A percentile compares a stretch with the other conserved stretches of the same genome.
These are phyloP conservation scores for Neomicropteryx cornuta DNA, from an alignment of 1,140 invertebrate species.

Conservation along the genomic window DNA sequence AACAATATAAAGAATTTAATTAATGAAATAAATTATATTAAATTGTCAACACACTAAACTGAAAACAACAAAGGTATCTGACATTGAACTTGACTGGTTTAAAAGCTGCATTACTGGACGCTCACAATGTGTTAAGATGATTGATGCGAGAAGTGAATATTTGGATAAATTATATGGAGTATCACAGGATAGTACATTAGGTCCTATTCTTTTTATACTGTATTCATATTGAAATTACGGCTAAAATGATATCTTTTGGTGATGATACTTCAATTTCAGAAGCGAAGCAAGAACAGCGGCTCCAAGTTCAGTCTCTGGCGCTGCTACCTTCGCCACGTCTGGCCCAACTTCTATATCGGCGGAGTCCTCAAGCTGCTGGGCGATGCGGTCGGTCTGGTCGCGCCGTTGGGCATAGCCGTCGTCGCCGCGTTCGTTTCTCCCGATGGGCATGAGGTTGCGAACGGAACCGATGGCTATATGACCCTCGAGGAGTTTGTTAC, in stretches of 20 bases:
- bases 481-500: constrained; percentile 45
- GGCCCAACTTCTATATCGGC: constrained; percentile 59
- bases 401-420: constrained; percentile 62
- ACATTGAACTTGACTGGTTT: too few species aligned
- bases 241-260: constrained; percentile 5
- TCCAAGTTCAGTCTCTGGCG: constrained; percentile 37
- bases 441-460: constrained; percentile 15
- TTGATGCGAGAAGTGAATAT: too few species aligned
- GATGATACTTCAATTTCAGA: constrained; percentile 8
- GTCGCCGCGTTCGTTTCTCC: constrained; percentile 55
- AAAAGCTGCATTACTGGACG: background rate
- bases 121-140: too few species aligned
- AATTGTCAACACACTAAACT: background rate
- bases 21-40: constrained; percentile 2
- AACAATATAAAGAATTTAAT: too few species aligned
- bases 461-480: constrained; percentile 16
- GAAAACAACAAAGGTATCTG: too few species aligned
- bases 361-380: constrained; percentile 66
- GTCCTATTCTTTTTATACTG: background rate
- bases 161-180: background rate
- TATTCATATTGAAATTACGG: constrained; percentile 3
- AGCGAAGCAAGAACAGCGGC: constrained; percentile 7
- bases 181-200: too few species aligned
- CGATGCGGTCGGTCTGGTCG: constrained; percentile 64
- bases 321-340: constrained; percentile 58